Percentiles rank a stretch among this genome's conserved stretches.
phyloP scores from a whole-genome alignment of 2,888 invertebrate genomes.

The Mythimna loreyi region DNA sequence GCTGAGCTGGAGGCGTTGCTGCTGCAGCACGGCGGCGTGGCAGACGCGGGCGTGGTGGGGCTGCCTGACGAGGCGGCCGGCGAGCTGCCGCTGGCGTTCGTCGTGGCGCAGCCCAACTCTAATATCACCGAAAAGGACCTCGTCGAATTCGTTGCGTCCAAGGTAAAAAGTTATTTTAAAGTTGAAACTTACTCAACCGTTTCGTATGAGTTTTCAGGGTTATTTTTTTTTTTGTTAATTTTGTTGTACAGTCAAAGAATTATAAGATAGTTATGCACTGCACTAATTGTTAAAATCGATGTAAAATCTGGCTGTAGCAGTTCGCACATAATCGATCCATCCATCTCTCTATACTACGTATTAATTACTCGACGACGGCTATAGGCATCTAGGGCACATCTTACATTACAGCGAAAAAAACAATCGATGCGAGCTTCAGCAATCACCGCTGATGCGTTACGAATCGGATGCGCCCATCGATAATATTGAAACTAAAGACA shows the following conservation, averaged over 20 bases:
- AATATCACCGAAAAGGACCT: constrained; percentile 90
- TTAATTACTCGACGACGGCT: no score
- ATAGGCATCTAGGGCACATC: no score
- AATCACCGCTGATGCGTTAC: no score
- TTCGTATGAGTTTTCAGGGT: not conserved
- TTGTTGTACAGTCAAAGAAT: not conserved
- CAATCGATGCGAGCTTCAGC: no score
- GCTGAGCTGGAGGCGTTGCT: constrained; percentile 96
- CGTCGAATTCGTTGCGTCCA: constrained; percentile 87
- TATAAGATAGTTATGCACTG: not conserved
- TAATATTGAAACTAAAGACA: no score
- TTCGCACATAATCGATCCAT: not conserved
- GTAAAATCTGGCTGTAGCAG: not conserved
- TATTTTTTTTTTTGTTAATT: not conserved
- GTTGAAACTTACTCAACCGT: not conserved
- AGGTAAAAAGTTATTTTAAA: constrained; percentile 67
- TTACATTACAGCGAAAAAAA: no score
- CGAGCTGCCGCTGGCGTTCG: constrained; percentile 94
- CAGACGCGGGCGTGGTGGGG: constrained; percentile 96
- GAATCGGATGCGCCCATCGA: no score
- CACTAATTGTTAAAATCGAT: not conserved
- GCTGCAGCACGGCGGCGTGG: constrained; percentile 93
- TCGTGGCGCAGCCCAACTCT: constrained; percentile 91
- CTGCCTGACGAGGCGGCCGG: constrained; percentile 93
- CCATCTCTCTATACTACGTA: not conserved